Conservation (phyloP, 2,797 vertebrate species). For the Streptopelia turtur region DNA sequence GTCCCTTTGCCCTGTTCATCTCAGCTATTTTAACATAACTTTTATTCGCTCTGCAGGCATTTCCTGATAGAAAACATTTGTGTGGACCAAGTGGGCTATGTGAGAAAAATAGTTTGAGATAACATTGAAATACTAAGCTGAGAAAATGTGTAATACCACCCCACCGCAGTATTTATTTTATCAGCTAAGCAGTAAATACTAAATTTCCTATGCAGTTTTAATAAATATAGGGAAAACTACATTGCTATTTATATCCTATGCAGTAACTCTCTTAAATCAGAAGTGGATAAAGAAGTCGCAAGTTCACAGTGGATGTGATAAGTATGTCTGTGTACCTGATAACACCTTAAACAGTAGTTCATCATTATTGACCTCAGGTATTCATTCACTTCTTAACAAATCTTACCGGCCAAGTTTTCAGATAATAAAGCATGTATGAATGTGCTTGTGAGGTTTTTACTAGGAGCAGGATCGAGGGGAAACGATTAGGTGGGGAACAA, state of each 20-base stretch:
- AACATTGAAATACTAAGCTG: neutral
- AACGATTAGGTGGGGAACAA: neutral
- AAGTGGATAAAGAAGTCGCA: neutral
- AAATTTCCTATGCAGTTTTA: neutral
- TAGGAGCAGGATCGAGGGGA: neutral
- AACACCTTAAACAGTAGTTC: neutral
- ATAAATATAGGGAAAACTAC: neutral
- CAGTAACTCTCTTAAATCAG: neutral
- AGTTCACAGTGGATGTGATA: neutral
- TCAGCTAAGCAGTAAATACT: neutral
- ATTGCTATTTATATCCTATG: fast-evolving
- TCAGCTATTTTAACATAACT: neutral
- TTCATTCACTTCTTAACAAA: neutral
- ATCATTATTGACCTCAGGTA: neutral
- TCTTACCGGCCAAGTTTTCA: neutral
- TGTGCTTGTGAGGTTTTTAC: neutral
- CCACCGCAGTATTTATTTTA: neutral
- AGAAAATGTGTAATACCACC: neutral
- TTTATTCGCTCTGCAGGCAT: neutral
- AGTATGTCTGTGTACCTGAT: neutral
- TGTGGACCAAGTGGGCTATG: neutral
- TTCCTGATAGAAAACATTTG: neutral
- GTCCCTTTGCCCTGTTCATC: neutral
- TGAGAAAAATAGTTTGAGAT: neutral
- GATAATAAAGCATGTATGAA: neutral